Evolutionary conservation across 2,797 vertebrate species (phyloP), one percentile per base, ranked within the genome.

Genomic region (Sebastes kiyomatsui): DNA sequence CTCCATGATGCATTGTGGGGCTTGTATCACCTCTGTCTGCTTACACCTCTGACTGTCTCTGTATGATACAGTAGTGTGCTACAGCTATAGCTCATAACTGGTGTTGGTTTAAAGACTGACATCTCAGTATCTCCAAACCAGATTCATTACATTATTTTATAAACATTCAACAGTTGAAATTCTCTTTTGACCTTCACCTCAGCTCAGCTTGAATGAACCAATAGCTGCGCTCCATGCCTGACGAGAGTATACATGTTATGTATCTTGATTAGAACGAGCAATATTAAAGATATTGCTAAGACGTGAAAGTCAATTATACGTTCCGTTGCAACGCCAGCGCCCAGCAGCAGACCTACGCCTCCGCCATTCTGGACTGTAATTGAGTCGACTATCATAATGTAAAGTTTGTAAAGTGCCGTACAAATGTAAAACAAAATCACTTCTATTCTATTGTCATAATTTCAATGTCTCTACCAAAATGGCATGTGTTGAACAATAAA

Each of bases 11-110:
- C 68, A 67, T 56, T 49, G 49, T 75, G 56, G 58, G 72, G 71
- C 70, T 72, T 64, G 28, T 30, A 28, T 80, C 73, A 46, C 76
- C 82, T 75, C 55, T n/a, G 38, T 81, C 68, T 80, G 38, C n/a
- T 16, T 56, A 35, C 69, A 22, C 55, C 61, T 61, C 58, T 72
- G 52, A 30, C 38, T 4, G 5, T 46, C 54, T 80, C 35, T 69
- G 74, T 65, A 79, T 32, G 28, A 32, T 23, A 32, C 7, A 72
- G 13, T 7, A 11, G 38, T 22, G 58, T 32, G 13, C 38, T 32
- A 9, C 35, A 42, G 58, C 61, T 71, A 22, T 65, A 77, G 22
- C 9, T 75, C 46, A 74, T 65, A 69, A 64, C 58, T 20, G 1
- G 11, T 79, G 76, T 75, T 46, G 60, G 0, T 27, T 71, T 75